Percentiles rank a stretch among this genome's conserved stretches.
Conservation (phyloP, 1,140 invertebrate genomes). For the Cryptotermes secundus region DNA sequence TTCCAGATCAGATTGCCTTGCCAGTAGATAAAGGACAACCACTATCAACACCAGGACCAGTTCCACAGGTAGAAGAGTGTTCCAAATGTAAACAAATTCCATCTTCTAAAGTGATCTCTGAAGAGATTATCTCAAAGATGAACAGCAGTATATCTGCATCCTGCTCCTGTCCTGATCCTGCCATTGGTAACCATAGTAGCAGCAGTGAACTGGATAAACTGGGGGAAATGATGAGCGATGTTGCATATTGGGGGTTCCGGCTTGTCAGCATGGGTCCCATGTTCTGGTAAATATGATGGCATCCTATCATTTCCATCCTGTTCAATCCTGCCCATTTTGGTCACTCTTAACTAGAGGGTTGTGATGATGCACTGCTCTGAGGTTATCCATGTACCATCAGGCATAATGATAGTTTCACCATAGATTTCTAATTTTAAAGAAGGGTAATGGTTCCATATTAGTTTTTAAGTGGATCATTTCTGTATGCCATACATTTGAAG, state of each 20-base stretch:
- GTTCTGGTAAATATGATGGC: background rate
- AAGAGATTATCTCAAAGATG: background rate
- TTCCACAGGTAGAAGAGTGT: background rate
- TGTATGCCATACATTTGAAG: too few relatives aligned
- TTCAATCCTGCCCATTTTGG: too few relatives aligned
- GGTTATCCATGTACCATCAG: too few relatives aligned
- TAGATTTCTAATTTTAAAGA: too few relatives aligned
- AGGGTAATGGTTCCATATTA: too few relatives aligned
- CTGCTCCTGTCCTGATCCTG: conserved; percentile 1
- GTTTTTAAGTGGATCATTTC: too few relatives aligned
- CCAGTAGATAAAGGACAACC: background rate
- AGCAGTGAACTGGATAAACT: background rate
- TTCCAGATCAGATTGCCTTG: background rate
- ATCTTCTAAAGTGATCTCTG: background rate
- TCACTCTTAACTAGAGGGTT: too few relatives aligned
- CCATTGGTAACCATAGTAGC: background rate
- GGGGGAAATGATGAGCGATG: conserved; percentile 10
- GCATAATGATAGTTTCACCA: too few relatives aligned
- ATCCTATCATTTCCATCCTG: background rate
- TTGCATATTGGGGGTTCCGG: background rate
- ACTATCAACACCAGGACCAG: background rate
- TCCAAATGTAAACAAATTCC: background rate
- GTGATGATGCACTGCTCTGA: too few relatives aligned
- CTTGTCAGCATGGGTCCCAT: background rate
- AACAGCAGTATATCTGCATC: background rate